Evolutionary conservation across 1,140 invertebrate genomes (phyloP), one percentile per base, ranked within the genome.

Genomic region (Schlechtendalia chinensis): DNA sequence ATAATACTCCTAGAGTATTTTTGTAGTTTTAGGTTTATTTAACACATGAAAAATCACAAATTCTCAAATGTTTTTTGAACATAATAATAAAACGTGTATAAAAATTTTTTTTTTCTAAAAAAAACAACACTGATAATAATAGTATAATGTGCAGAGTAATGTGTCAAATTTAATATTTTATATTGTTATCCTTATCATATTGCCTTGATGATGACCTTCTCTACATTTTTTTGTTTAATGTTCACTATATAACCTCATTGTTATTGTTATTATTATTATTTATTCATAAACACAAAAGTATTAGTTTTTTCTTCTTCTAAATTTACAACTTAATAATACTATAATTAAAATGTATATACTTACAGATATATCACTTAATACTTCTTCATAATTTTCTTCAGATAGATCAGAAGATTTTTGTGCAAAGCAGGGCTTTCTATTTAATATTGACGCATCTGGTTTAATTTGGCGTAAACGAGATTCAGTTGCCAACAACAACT

Each of bases 401-500:
- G 32, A 1, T 17, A 63, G 16, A 50, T 79, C 75, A 24, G 75
- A 63, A 61, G 58, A 79, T 17, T 79, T 79, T 63, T 45, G 56
- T 17, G 75, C 75, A 29, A 61, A 79, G 5, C 22, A 61, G 1
- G 47, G 75, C 47, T 61, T 79, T 61, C 75, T 58, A 50, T 61
- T 79, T 16, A 79, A 79, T 61, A 79, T 79, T 24, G 75, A 47
- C 27, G 75, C 75, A 79, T 63, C 58, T 6, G 75, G 75, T 63
- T 79, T 79, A 61, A 79, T 79, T 47, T 79, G 12, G 0, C 83
- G 82, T 8, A 92, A 84, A 77, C 87, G 87, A 3, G 89, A 84
- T 84, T 91, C 90, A 1, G 89, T 87, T 82, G 85, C 86, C 53
- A 84, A 86, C 0, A 86, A 85, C 50, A 92, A 85, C 80, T 91